These are phyloP conservation scores for Geopemphigus sp. DNA, from an alignment of 1,140 invertebrate genomes.

Conservation along the genomic window DNA sequence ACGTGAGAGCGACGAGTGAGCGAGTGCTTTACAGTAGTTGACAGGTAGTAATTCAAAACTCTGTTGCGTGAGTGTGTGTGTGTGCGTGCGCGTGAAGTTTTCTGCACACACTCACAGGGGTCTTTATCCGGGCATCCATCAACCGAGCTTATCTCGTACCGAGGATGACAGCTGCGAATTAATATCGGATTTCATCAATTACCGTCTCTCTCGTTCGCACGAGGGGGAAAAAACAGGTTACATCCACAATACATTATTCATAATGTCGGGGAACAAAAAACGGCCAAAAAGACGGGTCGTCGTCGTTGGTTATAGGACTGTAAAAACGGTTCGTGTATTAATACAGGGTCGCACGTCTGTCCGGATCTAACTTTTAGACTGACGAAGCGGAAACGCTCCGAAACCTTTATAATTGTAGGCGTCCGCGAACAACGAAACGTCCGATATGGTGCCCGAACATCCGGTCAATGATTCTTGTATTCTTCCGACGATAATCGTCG, in stretches of 20 bases:
- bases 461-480: no score
- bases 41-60: conserved; percentile 50
- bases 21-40: conserved; percentile 40
- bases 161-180: conserved; percentile 49
- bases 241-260: conserved; percentile 35
- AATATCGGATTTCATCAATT: conserved; percentile 50
- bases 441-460: no score
- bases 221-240: neutral
- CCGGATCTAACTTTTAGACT: neutral
- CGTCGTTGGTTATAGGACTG: neutral
- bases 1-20: neutral
- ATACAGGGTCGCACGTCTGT: neutral
- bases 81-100: no score
- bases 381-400: neutral
- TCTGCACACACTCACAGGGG: conserved; percentile 27
- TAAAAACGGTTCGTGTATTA: neutral
- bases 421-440: no score
- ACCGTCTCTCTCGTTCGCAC: conserved; percentile 30
- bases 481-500: no score
- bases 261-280: conserved; percentile 19
- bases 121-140: conserved; percentile 48
- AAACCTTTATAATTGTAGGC: no score
- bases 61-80: no score
- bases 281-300: neutral
- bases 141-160: conserved; percentile 42